Conservation (phyloP, 2,797 vertebrate species). For the Pangasius macronema region DNA sequence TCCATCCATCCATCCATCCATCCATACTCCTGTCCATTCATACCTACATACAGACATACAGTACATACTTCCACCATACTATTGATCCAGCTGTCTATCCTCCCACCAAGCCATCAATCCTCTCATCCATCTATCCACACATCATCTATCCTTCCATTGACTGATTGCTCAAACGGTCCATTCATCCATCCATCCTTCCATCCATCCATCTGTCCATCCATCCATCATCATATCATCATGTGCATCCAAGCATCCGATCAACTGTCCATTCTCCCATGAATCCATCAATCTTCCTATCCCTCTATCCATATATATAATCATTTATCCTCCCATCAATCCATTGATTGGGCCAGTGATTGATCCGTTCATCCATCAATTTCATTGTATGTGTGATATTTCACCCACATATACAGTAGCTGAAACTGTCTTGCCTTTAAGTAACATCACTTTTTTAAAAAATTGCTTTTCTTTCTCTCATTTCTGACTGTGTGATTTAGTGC, state of each 20-base stretch:
- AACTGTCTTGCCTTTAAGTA: neutral
- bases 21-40: neutral
- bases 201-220: neutral
- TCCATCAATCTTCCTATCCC: neutral
- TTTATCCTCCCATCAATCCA: neutral
- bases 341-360: neutral
- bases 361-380: neutral
- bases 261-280: neutral
- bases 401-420: too few relatives aligned
- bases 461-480: neutral
- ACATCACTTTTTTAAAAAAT: neutral
- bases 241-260: neutral
- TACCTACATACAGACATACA: neutral
- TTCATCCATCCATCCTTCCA: neutral
- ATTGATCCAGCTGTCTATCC: too few relatives aligned
- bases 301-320: neutral
- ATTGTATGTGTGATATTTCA: neutral
- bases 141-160: neutral
- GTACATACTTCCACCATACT: too few relatives aligned
- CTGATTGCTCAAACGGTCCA: neutral
- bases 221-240: neutral
- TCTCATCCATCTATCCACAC: neutral
- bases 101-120: neutral
- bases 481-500: neutral
- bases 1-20: constrained; percentile 1